Evolutionary conservation across 2,888 invertebrate genomes (phyloP), one percentile per base, ranked within the genome.

Genomic region (Acleris literana): DNA sequence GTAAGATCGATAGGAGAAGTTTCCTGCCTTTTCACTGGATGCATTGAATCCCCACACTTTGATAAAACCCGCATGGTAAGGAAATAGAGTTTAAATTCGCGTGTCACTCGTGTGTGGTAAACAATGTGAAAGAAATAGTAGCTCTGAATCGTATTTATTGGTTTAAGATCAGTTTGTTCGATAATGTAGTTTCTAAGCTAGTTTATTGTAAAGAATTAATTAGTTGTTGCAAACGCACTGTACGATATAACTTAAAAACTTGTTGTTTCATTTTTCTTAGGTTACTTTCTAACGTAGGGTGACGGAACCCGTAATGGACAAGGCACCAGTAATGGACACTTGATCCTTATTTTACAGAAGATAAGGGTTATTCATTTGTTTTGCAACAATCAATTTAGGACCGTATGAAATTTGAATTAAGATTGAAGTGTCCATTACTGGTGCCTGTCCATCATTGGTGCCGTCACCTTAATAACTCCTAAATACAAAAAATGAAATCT

Each of bases 1-100:
- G 25, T 22, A 54, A 59, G 70, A 76, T 61, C 48, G 62, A 68
- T 57, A 43, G 39, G 33, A 61, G 64, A 46, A 63, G 62, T 53
- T 25, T 80, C 79, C 84, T 78, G 75, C 72, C 74, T 70, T 75
- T 69, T 55, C 59, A 48, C 59, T 63, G 29, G 39, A 48, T 29
- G n/a, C 46, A 25, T 25, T 25, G 25, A 33, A 18, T n/a, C 20
- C 25, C 16, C 13, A 39, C 39, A 49, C 48, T 54, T 54, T 22
- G 13, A 39, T 22, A 48, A 17, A 20, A 59, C 39, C 46, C 11
- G 25, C 22, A 49, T 22, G 17, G n/a, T 25, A 25, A 48, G 39
- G 16, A 11, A 1, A 53, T 64, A 64, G 25, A 54, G 48, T 48
- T 20, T 22, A 58, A 20, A 17, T 54, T 54, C 2, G 17, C 4